Conservation (phyloP, 2,888 invertebrate species). For the Sinotaia quadrata region DNA sequence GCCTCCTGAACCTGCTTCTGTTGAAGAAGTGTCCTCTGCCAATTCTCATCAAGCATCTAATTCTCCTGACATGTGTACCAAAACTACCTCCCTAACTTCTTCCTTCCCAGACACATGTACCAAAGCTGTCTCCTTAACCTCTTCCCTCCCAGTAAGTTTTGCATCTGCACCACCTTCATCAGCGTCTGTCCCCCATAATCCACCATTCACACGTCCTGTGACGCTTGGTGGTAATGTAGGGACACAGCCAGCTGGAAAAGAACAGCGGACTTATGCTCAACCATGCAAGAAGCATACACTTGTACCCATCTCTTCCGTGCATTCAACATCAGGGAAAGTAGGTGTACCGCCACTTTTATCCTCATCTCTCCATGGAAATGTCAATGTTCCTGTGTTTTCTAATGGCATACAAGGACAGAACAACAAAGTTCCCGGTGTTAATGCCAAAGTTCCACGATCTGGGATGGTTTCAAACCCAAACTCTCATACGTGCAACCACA, state of each 20-base stretch:
- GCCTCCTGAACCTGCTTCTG: constrained; percentile 38
- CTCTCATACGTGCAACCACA: constrained; percentile 21
- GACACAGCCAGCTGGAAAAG: constrained; percentile 23
- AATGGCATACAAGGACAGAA: not conserved
- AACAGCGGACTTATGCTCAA: constrained; percentile 52
- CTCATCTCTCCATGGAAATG: constrained; percentile 24
- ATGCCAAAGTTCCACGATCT: constrained; percentile 9
- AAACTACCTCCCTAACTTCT: constrained; percentile 31
- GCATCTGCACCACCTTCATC: constrained; percentile 15
- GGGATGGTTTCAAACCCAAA: constrained; percentile 9
- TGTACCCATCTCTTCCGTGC: constrained; percentile 3
- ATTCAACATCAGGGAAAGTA: constrained; percentile 1
- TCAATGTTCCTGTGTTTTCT: not conserved
- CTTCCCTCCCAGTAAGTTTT: constrained; percentile 25
- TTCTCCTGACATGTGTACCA: constrained; percentile 35
- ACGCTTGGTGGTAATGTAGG: constrained; percentile 59
- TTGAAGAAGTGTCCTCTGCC: constrained; percentile 23
- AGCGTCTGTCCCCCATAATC: constrained; percentile 29
- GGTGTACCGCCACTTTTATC: constrained; percentile 13
- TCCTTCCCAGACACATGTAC: constrained; percentile 21
- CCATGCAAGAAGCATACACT: constrained; percentile 54
- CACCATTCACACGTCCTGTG: constrained; percentile 60
- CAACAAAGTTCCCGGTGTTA: not conserved
- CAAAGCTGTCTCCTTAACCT: not conserved
- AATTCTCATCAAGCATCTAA: constrained; percentile 38